Conservation (phyloP, 2,888 invertebrate genomes). For the Rhingia campestris region DNA sequence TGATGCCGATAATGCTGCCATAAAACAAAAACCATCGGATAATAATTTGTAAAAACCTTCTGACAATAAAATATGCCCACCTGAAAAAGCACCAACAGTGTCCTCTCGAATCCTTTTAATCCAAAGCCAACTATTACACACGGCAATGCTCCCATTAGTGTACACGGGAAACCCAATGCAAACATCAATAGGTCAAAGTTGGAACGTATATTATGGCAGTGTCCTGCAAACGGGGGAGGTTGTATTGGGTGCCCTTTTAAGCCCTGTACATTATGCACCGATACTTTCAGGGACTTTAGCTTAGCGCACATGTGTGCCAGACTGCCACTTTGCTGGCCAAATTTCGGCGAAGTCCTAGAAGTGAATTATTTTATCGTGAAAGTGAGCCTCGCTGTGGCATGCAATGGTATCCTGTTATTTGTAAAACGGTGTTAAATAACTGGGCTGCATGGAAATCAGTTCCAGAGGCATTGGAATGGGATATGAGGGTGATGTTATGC, state of each 20-base stretch:
- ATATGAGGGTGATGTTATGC: neutral
- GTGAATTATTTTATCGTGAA: conserved; percentile 66
- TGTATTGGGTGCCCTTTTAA: conserved; percentile 50
- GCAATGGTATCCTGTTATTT: conserved; percentile 40
- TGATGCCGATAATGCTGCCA: too few species aligned
- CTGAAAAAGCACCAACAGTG: neutral
- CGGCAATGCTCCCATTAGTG: conserved; percentile 25
- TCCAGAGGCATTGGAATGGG: neutral
- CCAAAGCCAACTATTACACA: conserved; percentile 4
- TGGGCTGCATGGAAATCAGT: conserved; percentile 33
- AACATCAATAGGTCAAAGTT: conserved; percentile 71
- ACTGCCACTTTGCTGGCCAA: conserved; percentile 24
- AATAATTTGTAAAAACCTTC: too few species aligned
- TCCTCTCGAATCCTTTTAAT: conserved; percentile 9
- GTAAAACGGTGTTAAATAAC: conserved; percentile 65
- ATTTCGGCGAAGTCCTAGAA: conserved; percentile 64
- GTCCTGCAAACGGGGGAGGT: conserved; percentile 3
- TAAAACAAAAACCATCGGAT: too few species aligned
- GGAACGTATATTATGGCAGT: conserved; percentile 37
- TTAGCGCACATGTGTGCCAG: conserved; percentile 15
- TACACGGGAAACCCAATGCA: conserved; percentile 39
- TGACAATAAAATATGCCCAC: conserved; percentile 19
- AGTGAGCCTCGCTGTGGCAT: conserved; percentile 30
- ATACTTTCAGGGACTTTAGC: conserved; percentile 41
- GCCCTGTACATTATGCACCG: conserved; percentile 10